Evolutionary conservation across 92 coral and sea anemone genomes (phyloP), one percentile per base, ranked within the genome.

Genomic region (Montipora capitata): DNA sequence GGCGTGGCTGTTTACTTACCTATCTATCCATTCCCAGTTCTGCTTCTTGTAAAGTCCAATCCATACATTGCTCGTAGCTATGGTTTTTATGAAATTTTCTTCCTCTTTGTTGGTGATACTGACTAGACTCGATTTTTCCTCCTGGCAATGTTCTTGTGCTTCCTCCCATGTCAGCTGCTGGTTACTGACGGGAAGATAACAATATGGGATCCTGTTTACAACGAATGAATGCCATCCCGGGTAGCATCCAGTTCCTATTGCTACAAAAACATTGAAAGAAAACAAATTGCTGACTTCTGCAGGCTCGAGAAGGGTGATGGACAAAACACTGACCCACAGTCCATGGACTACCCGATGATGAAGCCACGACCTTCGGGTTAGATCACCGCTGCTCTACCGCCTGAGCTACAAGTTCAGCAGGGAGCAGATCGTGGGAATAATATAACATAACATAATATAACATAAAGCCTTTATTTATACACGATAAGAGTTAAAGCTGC

Each of bases 1-100:
- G 35, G 35, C 35, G 35, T 27, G 35, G 35, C 35, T 1, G 2
- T 27, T 27, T 17, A 27, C 88, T 4, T 90, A 95, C 98, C 89
- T 86, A 76, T 95, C 98, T 10, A 82, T 82, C 98, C 98, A 95
- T 27, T 89, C 78, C 98, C 98, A 95, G 12, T 83, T 72, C 1
- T 27, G 35, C 35, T 27, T 27, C 8, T 79, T 80, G 1, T 39
- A 16, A 7, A 87, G 75, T 7, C 98, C 98, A 81, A 95, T 83
- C 98, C 98, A 95, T 18, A 90, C 74, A 10, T 85, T 79, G 51
- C 64, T 76, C 12, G 93, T 89, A 18, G 77, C 74, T 7, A 90
- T 68, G 5, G 76, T 83, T 41, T 68, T 83, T 15, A 95, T 72
- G 44, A 95, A 95, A 90, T 87, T 80, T 39, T 93, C 93, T 51